phyloP scores from a whole-genome alignment of 2,113 vertebrate genomes.

The Eupsittula cactorum region DNA sequence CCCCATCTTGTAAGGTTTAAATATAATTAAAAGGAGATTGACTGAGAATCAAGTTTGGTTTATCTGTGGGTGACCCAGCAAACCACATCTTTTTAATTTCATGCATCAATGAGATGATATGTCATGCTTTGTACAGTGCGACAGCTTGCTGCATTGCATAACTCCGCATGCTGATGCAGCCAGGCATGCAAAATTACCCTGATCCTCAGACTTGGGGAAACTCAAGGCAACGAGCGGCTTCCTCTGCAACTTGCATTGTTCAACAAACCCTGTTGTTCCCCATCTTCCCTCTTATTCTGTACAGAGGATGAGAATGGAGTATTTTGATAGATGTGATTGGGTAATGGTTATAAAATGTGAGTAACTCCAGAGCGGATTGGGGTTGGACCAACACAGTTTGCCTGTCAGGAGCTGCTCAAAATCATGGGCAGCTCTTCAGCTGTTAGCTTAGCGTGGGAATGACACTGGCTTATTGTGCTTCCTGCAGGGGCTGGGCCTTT shows the following conservation, averaged over 20 bases:
- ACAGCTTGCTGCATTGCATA: slow-evolving; percentile 79
- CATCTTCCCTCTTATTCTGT: fast-evolving
- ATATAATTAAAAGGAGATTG: slow-evolving; percentile 72
- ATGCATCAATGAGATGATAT: slow-evolving; percentile 72
- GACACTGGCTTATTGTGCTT: background rate
- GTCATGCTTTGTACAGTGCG: slow-evolving; percentile 67
- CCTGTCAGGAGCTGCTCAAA: background rate
- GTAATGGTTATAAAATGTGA: background rate
- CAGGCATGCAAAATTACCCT: slow-evolving; percentile 71
- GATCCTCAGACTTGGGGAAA: slow-evolving; percentile 22
- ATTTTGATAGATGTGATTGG: background rate
- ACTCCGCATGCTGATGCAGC: slow-evolving; percentile 68
- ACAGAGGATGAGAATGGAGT: background rate
- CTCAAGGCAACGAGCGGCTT: slow-evolving; percentile 29
- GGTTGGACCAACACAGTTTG: background rate
- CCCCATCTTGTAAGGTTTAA: slow-evolving; percentile 13
- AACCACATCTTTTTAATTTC: slow-evolving; percentile 82
- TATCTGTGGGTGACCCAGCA: slow-evolving; percentile 78
- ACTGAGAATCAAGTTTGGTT: slow-evolving; percentile 72
- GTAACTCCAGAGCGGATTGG: background rate
- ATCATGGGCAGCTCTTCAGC: no score
- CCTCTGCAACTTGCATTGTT: slow-evolving; percentile 18
- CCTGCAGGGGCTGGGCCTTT: background rate
- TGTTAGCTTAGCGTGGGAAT: background rate
- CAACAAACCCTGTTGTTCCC: background rate